These are phyloP conservation scores for Drosophila jambulina DNA, from an alignment of 1,140 invertebrate genomes.

Conservation along the genomic window DNA sequence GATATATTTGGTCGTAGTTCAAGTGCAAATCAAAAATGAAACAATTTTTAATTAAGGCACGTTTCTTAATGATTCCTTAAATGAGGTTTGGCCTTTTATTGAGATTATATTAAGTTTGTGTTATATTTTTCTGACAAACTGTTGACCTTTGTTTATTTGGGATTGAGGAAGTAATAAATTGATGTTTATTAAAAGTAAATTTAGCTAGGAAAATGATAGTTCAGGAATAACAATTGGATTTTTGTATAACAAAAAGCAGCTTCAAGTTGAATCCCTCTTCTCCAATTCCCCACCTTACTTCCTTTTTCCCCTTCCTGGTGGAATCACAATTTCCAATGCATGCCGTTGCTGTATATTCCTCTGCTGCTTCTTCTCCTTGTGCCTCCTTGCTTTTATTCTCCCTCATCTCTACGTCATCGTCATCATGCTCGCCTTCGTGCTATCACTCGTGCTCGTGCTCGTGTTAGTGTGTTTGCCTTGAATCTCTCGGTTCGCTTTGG, in stretches of 20 bases:
- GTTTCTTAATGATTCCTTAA: not conserved
- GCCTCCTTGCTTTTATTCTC: conserved; percentile 4
- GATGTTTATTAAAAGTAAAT: not conserved
- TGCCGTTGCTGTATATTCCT: conserved; percentile 56
- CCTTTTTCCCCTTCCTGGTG: conserved; percentile 5
- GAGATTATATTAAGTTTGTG: not conserved
- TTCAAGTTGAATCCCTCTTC: not conserved
- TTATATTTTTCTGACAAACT: not conserved
- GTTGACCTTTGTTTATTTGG: conserved; percentile 39
- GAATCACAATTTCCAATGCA: conserved; percentile 49
- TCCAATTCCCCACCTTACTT: conserved; percentile 9
- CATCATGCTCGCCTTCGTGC: conserved; percentile 63
- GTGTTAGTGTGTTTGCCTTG: conserved; percentile 68
- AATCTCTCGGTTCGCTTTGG: conserved; percentile 43
- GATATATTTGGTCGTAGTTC: conserved; percentile 64
- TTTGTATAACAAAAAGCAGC: not conserved
- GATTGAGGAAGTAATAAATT: conserved; percentile 1
- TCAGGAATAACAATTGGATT: not conserved
- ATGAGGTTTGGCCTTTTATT: not conserved
- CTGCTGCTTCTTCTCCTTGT: conserved; percentile 45
- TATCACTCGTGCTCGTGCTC: conserved; percentile 45
- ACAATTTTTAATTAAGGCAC: conserved; percentile 7
- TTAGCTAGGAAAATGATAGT: no score
- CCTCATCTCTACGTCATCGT: conserved; percentile 63
- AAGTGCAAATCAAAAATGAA: conserved; percentile 46